Evolutionary conservation across 2,888 invertebrate genomes (phyloP).

Genomic region (Drosophila nr. medialis): DNA sequence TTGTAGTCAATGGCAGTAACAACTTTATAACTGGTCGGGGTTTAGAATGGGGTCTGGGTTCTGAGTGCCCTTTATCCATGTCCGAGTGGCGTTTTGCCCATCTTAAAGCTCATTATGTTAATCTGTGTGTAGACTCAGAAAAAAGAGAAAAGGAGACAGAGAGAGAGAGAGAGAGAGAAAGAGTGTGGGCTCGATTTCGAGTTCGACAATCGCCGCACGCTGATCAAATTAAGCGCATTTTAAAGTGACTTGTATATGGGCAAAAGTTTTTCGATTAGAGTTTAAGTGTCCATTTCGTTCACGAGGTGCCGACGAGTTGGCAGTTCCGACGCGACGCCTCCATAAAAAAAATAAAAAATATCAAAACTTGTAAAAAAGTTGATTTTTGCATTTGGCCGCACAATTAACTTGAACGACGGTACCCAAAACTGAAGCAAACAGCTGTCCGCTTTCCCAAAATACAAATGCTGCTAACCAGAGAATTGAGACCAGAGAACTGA

Average conservation of each 20-base stretch:
- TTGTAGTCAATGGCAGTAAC: slow-evolving; percentile 70
- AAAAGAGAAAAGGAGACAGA: slow-evolving; percentile 12
- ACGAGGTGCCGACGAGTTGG: slow-evolving; percentile 70
- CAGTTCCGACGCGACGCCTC: slow-evolving; percentile 27
- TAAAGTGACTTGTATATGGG: slow-evolving; percentile 79
- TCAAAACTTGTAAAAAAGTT: slow-evolving; percentile 67
- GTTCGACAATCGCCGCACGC: slow-evolving; percentile 74
- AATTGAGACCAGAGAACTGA: not conserved
- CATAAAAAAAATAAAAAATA: slow-evolving; percentile 20
- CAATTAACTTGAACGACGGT: slow-evolving; percentile 71
- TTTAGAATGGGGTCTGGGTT: not conserved
- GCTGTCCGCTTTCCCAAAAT: slow-evolving; percentile 64
- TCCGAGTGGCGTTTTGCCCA: slow-evolving; percentile 44
- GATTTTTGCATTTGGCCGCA: slow-evolving; percentile 78
- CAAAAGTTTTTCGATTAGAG: slow-evolving; percentile 80
- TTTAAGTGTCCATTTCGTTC: slow-evolving; percentile 77
- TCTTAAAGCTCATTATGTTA: slow-evolving; percentile 70
- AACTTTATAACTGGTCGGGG: slow-evolving; percentile 63
- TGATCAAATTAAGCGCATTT: slow-evolving; percentile 79
- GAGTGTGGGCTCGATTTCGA: slow-evolving; percentile 12
- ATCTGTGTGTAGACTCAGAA: slow-evolving; percentile 46
- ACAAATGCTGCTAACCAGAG: slow-evolving; percentile 12
- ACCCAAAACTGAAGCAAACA: slow-evolving; percentile 43
- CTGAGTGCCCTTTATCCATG: slow-evolving; percentile 23
- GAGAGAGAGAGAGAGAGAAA: slow-evolving; percentile 2